A percentile compares a stretch with the other conserved stretches of the same genome.
These are phyloP conservation scores for Aphelocoma coerulescens DNA, from an alignment of 2,113 vertebrate genomes.

Conservation along the genomic window DNA sequence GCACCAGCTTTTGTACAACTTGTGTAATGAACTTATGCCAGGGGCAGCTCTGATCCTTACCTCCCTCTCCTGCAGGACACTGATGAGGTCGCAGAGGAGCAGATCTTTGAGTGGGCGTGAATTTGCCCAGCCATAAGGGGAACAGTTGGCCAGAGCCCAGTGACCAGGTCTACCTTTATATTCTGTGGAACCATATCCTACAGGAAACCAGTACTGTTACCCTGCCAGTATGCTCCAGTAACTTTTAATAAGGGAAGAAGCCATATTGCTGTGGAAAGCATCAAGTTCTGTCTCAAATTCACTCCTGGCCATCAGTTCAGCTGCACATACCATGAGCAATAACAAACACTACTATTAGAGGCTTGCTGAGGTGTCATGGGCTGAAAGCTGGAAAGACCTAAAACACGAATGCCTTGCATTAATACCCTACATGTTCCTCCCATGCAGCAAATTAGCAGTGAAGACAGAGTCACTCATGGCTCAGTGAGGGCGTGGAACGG, in stretches of 20 bases:
- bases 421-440: not conserved
- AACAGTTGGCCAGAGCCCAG: not conserved
- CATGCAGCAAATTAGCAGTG: not conserved
- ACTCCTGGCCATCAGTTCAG: not conserved
- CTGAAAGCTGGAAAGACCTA: not conserved
- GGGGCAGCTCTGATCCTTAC: not conserved
- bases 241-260: not conserved
- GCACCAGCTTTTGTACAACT: not conserved
- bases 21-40: rapidly evolving
- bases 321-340: not conserved
- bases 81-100: not conserved
- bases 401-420: not conserved
- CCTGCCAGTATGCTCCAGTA: not conserved
- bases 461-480: not conserved
- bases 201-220: not conserved
- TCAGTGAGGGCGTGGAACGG: not conserved
- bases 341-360: not conserved
- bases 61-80: not conserved
- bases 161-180: not conserved
- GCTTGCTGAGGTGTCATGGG: not conserved
- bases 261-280: not conserved
- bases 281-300: not conserved
- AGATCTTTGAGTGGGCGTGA: not conserved
- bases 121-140: too few species aligned
- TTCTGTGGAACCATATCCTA: not conserved